These are phyloP conservation scores for Eucera pruinosa DNA, from an alignment of 2,888 invertebrate species.

Conservation along the genomic window DNA sequence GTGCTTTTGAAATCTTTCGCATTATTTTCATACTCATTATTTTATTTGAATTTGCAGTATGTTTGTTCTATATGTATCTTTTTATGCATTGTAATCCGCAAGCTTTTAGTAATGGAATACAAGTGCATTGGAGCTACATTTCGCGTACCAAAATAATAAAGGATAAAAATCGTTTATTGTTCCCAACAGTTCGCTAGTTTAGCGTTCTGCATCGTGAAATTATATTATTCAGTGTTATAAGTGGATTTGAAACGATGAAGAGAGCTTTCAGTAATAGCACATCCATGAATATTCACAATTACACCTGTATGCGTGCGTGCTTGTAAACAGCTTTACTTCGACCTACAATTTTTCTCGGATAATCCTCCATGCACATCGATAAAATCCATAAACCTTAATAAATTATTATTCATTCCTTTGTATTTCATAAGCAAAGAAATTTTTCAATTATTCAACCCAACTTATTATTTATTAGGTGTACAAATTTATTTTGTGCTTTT, in stretches of 20 bases:
- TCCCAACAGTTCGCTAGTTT: conserved; percentile 20
- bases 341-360: background rate
- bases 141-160: background rate
- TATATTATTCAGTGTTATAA: conserved; percentile 9
- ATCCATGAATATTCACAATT: background rate
- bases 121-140: background rate
- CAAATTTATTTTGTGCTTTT: too few species aligned
- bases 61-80: background rate
- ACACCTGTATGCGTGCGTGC: background rate
- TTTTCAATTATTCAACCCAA: background rate
- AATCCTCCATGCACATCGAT: background rate
- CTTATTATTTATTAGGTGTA: too few species aligned
- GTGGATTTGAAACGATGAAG: conserved; percentile 22
- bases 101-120: background rate
- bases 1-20: too few species aligned
- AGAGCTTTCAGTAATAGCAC: conserved; percentile 10
- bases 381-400: background rate
- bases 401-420: background rate
- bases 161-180: background rate
- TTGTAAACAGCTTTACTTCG: background rate
- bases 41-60: background rate
- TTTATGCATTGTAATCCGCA: background rate
- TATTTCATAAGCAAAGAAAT: background rate
- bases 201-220: background rate
- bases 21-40: too few species aligned